phyloP scores from a whole-genome alignment of 2,113 vertebrate genomes.

The Astur gentilis region DNA sequence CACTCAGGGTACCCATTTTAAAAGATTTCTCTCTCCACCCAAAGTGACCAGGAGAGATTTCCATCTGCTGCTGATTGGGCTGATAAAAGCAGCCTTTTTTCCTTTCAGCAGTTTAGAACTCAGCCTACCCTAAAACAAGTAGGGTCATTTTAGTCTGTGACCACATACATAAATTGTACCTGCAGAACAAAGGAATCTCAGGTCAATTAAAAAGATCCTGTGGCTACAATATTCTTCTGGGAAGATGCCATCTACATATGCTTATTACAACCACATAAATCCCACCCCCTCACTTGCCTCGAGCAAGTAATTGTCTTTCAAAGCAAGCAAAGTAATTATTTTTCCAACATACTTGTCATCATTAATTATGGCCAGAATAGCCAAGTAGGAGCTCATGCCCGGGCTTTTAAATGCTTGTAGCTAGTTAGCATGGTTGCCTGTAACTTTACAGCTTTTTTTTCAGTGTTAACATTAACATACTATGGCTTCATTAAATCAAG shows the following conservation, averaged over 20 bases:
- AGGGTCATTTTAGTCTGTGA: constrained; percentile 40
- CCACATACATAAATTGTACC: constrained; percentile 38
- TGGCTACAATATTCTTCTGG: constrained; percentile 50
- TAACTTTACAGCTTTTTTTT: constrained; percentile 7
- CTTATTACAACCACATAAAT: constrained; percentile 41
- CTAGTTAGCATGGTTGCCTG: constrained; percentile 12
- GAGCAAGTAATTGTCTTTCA: constrained; percentile 38
- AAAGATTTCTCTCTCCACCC: neutral
- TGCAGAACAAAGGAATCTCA: constrained; percentile 49
- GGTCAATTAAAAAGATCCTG: constrained; percentile 60
- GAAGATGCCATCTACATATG: constrained; percentile 42
- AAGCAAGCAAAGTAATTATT: constrained; percentile 61
- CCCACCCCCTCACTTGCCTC: constrained; percentile 31
- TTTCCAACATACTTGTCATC: constrained; percentile 50
- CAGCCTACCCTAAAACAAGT: constrained; percentile 1
- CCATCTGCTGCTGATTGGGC: neutral
- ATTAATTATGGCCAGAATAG: constrained; percentile 52
- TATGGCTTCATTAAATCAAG: constrained; percentile 37
- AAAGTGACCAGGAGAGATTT: neutral
- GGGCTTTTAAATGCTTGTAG: constrained; percentile 30
- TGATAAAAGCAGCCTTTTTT: neutral
- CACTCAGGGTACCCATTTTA: neutral
- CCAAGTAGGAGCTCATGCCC: constrained; percentile 30
- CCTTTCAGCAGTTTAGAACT: constrained; percentile 21
- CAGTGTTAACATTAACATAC: constrained; percentile 3